Conservation (phyloP, 2,888 invertebrate genomes). For the Catonia carolina region DNA sequence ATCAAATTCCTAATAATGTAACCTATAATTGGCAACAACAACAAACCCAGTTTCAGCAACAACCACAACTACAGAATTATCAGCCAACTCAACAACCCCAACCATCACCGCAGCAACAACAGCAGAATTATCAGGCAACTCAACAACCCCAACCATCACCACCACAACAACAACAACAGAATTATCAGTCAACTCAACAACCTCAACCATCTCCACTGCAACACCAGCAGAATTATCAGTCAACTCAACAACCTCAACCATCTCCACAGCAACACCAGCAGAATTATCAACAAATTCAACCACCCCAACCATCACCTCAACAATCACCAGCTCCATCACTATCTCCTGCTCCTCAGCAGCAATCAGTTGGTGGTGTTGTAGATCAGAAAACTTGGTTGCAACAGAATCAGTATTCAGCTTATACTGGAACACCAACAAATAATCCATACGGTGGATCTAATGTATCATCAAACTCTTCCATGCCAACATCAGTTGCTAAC, state of each 20-base stretch:
- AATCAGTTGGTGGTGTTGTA: too few relatives aligned
- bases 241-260: neutral
- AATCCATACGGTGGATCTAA: neutral
- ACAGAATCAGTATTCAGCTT: neutral
- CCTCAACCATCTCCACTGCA: neutral
- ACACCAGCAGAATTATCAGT: neutral
- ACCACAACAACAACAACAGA: slow-evolving; percentile 4
- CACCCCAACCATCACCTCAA: neutral
- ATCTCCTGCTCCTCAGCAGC: too few relatives aligned
- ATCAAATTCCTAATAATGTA: neutral
- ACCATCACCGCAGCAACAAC: neutral
- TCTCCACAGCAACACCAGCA: neutral
- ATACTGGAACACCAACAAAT: slow-evolving; percentile 13
- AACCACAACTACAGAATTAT: neutral
- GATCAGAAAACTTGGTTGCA: neutral
- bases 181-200: neutral
- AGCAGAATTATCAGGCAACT: neutral
- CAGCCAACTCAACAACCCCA: neutral
- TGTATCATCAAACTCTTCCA: neutral
- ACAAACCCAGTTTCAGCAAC: neutral
- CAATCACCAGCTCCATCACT: too few relatives aligned
- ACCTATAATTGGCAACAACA: neutral
- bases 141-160: neutral
- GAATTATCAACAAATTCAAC: neutral
- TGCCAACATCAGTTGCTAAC: neutral